A percentile compares a stretch with the other conserved stretches of the same genome.
These are phyloP conservation scores for Lacerta agilis DNA, from an alignment of 2,797 vertebrate genomes.

Conservation along the genomic window DNA sequence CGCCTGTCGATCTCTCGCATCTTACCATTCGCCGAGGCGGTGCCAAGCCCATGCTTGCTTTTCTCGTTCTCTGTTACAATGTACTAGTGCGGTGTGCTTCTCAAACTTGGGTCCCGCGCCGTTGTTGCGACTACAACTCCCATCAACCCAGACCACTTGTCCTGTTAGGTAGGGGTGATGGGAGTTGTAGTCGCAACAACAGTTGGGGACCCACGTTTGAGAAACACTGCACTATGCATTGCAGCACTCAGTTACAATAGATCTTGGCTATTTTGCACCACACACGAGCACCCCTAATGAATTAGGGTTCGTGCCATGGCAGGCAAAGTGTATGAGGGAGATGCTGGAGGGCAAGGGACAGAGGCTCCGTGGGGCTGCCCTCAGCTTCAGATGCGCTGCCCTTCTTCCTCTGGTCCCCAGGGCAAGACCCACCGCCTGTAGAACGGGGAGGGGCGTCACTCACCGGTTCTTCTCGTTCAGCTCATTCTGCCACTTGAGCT, in stretches of 20 bases:
- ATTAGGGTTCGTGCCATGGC: not conserved
- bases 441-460: constrained; percentile 17
- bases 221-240: not conserved
- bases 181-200: too few relatives aligned
- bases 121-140: too few relatives aligned
- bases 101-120: too few relatives aligned
- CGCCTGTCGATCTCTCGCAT: not conserved
- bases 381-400: not conserved
- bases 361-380: rapidly evolving
- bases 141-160: too few relatives aligned
- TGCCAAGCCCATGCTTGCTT: too few relatives aligned
- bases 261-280: too few relatives aligned
- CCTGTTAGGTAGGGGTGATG: too few relatives aligned
- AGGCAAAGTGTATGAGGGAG: not conserved
- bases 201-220: too few relatives aligned
- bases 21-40: too few relatives aligned
- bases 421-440: not conserved
- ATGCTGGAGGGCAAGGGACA: not conserved
- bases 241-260: too few relatives aligned
- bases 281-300: not conserved
- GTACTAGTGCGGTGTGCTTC: too few relatives aligned
- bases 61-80: too few relatives aligned
- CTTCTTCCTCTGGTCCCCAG: not conserved
- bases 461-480: constrained; percentile 89
- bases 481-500: constrained; percentile 91